Percentiles rank a stretch among this genome's conserved stretches.
Evolutionary conservation across 1,140 invertebrate genomes (phyloP).

Genomic region (Drosophila kikkawai): DNA sequence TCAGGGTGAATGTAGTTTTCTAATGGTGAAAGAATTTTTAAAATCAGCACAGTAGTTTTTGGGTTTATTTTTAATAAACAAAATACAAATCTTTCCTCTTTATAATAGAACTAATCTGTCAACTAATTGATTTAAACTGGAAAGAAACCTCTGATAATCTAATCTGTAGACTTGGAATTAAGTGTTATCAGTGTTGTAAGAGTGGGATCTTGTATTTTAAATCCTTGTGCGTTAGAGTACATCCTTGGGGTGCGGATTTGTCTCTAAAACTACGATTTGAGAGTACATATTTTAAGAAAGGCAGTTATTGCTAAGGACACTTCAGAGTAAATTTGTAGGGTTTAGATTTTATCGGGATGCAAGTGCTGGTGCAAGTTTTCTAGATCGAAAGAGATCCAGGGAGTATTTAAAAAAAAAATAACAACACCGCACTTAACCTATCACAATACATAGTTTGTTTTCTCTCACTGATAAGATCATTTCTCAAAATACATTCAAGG

Average conservation of each 20-base stretch:
- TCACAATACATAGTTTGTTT: slow-evolving; percentile 35
- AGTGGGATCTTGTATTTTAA: no score
- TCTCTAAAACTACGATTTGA: slow-evolving; percentile 21
- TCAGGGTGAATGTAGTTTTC: no score
- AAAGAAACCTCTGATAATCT: slow-evolving; percentile 23
- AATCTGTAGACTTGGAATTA: slow-evolving; percentile 19
- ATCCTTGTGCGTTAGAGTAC: slow-evolving; percentile 30
- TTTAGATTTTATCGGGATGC: slow-evolving; percentile 21
- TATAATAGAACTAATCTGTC: background rate
- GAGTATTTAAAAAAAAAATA: slow-evolving; percentile 6
- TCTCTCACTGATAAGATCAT: slow-evolving; percentile 34
- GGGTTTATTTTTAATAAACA: no score
- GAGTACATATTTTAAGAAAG: slow-evolving; percentile 29
- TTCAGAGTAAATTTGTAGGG: slow-evolving; percentile 64
- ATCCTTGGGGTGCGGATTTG: slow-evolving; percentile 14
- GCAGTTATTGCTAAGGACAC: slow-evolving; percentile 70
- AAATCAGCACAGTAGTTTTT: no score
- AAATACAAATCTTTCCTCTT: no score
- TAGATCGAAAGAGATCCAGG: slow-evolving; percentile 27
- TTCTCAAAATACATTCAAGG: slow-evolving; percentile 79
- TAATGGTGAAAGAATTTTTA: no score
- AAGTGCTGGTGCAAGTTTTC: slow-evolving; percentile 38
- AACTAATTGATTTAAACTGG: slow-evolving; percentile 13
- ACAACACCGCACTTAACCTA: slow-evolving; percentile 50
- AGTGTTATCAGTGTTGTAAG: no score